These are phyloP conservation scores for Saguinus midas DNA, from an alignment of 2,113 vertebrate genomes.

Conservation along the genomic window DNA sequence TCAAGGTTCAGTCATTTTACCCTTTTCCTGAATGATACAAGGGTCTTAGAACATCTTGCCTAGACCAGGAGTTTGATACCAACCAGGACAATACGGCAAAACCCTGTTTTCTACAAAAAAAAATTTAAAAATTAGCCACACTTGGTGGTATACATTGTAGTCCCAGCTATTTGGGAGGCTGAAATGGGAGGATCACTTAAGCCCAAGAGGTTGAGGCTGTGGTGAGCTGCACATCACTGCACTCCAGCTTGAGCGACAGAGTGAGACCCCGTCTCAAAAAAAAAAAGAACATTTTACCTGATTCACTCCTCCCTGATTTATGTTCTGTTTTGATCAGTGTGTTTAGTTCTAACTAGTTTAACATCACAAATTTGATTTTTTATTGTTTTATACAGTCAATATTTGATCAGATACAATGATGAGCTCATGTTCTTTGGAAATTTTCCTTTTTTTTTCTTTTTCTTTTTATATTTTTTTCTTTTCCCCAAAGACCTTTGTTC, in stretches of 20 bases:
- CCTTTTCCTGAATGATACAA: background rate
- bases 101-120: too few species aligned
- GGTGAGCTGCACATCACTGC: too few species aligned
- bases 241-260: too few species aligned
- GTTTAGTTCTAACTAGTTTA: background rate
- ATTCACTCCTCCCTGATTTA: background rate
- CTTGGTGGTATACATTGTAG: too few species aligned
- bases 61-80: background rate
- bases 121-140: too few species aligned
- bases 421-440: background rate
- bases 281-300: background rate
- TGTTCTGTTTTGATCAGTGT: background rate
- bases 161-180: too few species aligned
- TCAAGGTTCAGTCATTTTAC: background rate
- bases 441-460: background rate
- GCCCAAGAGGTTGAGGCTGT: too few species aligned
- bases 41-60: background rate
- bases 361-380: background rate
- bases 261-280: too few species aligned
- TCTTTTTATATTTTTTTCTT: too few species aligned
- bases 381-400: background rate
- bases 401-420: background rate
- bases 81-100: too few species aligned
- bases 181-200: too few species aligned
- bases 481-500: too few species aligned